These are phyloP conservation scores for Orussus abietinus DNA, from an alignment of 1,140 invertebrate genomes.

Conservation along the genomic window DNA sequence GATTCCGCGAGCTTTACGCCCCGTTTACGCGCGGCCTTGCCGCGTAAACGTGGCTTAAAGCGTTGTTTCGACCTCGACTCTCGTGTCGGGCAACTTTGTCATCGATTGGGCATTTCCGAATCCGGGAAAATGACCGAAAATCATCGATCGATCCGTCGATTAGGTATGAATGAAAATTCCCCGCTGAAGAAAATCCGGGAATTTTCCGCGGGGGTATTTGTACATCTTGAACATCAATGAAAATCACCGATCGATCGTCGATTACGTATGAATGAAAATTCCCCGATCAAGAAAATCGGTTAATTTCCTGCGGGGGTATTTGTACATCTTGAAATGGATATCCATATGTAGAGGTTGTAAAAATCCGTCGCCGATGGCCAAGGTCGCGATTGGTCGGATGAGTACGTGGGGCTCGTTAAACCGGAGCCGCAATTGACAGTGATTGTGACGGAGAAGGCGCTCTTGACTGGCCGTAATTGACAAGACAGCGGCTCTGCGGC, in stretches of 20 bases:
- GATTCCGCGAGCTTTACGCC: neutral
- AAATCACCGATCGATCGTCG: too few species aligned
- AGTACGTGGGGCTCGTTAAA: conserved; percentile 18
- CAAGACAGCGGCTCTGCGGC: conserved; percentile 16
- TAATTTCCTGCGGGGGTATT: too few species aligned
- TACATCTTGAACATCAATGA: neutral
- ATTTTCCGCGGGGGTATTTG: neutral
- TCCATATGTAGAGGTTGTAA: too few species aligned
- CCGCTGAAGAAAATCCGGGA: neutral
- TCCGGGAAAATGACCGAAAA: neutral
- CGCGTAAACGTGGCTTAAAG: too few species aligned
- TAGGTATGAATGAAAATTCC: neutral
- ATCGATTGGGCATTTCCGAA: too few species aligned
- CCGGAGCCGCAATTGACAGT: conserved; percentile 25
- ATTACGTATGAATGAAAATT: too few species aligned
- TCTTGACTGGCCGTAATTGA: conserved; percentile 19
- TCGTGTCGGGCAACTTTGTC: too few species aligned
- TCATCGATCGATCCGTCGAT: neutral
- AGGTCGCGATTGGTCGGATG: conserved; percentile 5
- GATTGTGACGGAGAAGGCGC: conserved; percentile 21
- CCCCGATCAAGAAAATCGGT: too few species aligned
- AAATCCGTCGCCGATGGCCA: too few species aligned
- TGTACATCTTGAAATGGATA: neutral
- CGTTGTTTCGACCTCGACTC: too few species aligned
- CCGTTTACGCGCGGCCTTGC: neutral